A percentile compares a stretch with the other conserved stretches of the same genome.
phyloP scores from a whole-genome alignment of 2,888 invertebrate genomes.

The Miltochrista miniata region DNA sequence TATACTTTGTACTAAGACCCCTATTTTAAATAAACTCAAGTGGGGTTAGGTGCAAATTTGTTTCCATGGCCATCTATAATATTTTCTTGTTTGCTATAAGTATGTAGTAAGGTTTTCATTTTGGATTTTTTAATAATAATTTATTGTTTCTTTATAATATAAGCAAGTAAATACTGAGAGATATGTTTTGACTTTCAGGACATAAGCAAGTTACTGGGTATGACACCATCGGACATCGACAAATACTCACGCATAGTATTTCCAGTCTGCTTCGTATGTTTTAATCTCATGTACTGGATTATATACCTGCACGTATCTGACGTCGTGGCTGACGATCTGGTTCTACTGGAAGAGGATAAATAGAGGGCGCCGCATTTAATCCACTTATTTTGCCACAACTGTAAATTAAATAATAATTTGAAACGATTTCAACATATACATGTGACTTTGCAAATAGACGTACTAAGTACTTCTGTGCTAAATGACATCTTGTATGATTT shows the following conservation, averaged over 20 bases:
- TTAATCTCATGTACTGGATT: constrained; percentile 99
- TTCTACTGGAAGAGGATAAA: constrained; percentile 86
- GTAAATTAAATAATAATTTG: constrained; percentile 64
- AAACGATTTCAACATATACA: constrained; percentile 40
- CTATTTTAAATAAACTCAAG: no score
- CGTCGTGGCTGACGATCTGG: constrained; percentile 96
- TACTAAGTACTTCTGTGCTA: background rate
- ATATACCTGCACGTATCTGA: constrained; percentile 98
- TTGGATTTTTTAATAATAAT: background rate
- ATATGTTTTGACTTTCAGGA: constrained; percentile 77
- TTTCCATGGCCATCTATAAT: no score
- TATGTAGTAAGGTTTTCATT: background rate
- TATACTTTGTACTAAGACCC: no score
- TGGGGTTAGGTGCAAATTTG: no score
- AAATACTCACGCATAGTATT: constrained; percentile 99
- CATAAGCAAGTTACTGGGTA: constrained; percentile 95
- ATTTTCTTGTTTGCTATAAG: no score
- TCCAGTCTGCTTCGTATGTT: constrained; percentile 98
- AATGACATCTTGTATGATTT: constrained; percentile 3
- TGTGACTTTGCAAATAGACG: background rate
- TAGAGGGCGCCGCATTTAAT: constrained; percentile 61
- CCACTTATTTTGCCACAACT: constrained; percentile 69
- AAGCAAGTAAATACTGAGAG: background rate
- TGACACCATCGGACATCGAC: constrained; percentile 99
- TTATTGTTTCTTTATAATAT: background rate